A percentile compares a stretch with the other conserved stretches of the same genome.
phyloP scores from a whole-genome alignment of 2,888 invertebrate species.

The Drosophila merina region DNA sequence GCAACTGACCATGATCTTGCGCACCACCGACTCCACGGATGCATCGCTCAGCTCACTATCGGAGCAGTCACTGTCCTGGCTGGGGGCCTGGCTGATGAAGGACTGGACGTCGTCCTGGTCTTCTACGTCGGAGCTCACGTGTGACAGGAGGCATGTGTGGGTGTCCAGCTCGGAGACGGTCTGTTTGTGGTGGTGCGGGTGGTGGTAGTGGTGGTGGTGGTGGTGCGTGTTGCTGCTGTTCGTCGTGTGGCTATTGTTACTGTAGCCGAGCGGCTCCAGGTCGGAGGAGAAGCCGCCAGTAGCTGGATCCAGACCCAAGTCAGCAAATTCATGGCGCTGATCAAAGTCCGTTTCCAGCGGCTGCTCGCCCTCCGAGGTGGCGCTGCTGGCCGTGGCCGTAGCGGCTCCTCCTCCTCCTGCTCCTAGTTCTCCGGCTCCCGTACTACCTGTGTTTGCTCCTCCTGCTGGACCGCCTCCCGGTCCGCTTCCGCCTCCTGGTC shows the following conservation, averaged over 20 bases:
- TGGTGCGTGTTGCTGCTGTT: background rate
- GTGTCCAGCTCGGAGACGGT: conserved; percentile 31
- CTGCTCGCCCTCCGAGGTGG: conserved; percentile 50
- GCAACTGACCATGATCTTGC: conserved; percentile 58
- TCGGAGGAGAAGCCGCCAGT: conserved; percentile 51
- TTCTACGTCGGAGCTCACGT: conserved; percentile 37
- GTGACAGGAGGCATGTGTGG: background rate
- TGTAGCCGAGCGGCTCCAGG: conserved; percentile 40
- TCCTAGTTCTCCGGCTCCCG: background rate
- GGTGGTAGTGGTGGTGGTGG: background rate
- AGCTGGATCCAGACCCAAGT: conserved; percentile 29
- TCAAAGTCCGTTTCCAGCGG: conserved; percentile 55
- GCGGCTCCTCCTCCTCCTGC: conserved; percentile 20
- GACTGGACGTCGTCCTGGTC: conserved; percentile 50
- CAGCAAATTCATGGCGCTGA: conserved; percentile 37
- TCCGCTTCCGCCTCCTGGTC: conserved; percentile 1
- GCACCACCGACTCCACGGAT: conserved; percentile 65
- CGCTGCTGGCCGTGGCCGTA: conserved; percentile 41
- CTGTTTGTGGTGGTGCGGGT: conserved; percentile 10
- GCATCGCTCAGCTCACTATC: conserved; percentile 66
- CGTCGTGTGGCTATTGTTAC: background rate
- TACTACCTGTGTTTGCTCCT: background rate
- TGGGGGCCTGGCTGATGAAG: conserved; percentile 41
- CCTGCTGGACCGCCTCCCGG: background rate
- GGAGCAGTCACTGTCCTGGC: conserved; percentile 45